Evolutionary conservation across 2,797 vertebrate genomes (phyloP).

Genomic region (Hybognathus amarus): DNA sequence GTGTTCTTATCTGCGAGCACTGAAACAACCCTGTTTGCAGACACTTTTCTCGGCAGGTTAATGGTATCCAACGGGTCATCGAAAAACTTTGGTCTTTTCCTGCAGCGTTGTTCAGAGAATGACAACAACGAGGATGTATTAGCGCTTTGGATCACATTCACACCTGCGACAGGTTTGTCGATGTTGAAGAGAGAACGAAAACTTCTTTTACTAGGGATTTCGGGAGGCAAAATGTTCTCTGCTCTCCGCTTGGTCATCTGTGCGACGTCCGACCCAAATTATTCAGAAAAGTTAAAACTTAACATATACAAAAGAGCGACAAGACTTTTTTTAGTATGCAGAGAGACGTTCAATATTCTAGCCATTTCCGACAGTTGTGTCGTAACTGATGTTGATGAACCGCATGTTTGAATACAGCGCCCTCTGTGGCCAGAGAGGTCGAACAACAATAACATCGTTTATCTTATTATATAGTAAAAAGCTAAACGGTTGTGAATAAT

Average conservation of each 20-base stretch:
- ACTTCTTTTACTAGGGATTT: constrained; percentile 64
- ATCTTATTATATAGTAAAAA: background rate
- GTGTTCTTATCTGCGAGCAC: background rate
- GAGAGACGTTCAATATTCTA: background rate
- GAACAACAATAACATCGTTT: background rate
- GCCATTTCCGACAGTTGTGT: constrained; percentile 21
- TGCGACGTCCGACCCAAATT: background rate
- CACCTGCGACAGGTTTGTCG: constrained; percentile 58
- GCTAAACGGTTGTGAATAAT: background rate
- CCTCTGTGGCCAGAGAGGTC: constrained; percentile 21
- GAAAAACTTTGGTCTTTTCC: constrained; percentile 67
- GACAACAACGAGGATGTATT: constrained; percentile 57
- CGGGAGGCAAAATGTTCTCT: constrained; percentile 60
- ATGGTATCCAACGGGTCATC: constrained; percentile 35
- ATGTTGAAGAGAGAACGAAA: constrained; percentile 32
- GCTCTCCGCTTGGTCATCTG: constrained; percentile 76
- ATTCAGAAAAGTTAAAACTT: background rate
- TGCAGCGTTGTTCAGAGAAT: constrained; percentile 62
- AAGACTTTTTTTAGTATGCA: background rate
- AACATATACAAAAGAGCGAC: background rate
- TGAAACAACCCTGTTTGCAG: background rate
- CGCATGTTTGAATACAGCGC: constrained; percentile 39
- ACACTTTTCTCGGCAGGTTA: background rate
- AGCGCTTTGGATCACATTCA: constrained; percentile 43
- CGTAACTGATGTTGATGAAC: background rate